Evolutionary conservation across 2,888 invertebrate species (phyloP).

Genomic region (Glaucopsyche alexis): DNA sequence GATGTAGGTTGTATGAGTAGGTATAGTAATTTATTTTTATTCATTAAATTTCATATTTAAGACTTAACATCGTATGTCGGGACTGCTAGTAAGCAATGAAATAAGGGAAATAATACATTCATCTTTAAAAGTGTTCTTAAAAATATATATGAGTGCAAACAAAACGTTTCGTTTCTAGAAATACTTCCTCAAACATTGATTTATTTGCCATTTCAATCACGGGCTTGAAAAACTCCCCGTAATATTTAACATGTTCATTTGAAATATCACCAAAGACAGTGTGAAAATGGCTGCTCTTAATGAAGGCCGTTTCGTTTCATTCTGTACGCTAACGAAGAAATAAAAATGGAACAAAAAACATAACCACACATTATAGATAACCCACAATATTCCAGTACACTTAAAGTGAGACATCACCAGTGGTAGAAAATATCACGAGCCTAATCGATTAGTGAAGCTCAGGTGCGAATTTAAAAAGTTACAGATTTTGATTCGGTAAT

Average conservation of each 20-base stretch:
- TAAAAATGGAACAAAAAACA: conserved; percentile 32
- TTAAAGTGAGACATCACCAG: conserved; percentile 52
- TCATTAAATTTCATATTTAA: too few relatives aligned
- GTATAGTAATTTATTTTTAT: too few relatives aligned
- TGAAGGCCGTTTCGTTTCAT: conserved; percentile 32
- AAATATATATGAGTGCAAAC: too few relatives aligned
- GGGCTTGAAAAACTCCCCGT: background rate
- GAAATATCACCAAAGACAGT: conserved; percentile 32
- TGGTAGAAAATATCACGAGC: conserved; percentile 64
- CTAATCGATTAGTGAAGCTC: conserved; percentile 63
- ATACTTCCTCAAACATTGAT: background rate
- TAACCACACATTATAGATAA: conserved; percentile 37
- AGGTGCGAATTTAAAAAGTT: conserved; percentile 77
- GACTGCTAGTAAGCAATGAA: too few relatives aligned
- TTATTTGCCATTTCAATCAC: conserved; percentile 2
- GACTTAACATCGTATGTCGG: too few relatives aligned
- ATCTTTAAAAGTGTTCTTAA: too few relatives aligned
- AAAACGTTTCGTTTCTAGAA: background rate
- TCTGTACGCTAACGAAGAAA: conserved; percentile 32
- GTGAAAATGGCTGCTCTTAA: conserved; percentile 32
- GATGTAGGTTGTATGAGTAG: too few relatives aligned
- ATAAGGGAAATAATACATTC: too few relatives aligned
- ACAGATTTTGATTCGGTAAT: conserved; percentile 60
- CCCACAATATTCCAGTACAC: conserved; percentile 44
- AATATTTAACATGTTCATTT: conserved; percentile 28